A percentile compares a stretch with the other conserved stretches of the same genome.
Conservation (phyloP, 2,888 invertebrate genomes). For the Oscheius sp. region DNA sequence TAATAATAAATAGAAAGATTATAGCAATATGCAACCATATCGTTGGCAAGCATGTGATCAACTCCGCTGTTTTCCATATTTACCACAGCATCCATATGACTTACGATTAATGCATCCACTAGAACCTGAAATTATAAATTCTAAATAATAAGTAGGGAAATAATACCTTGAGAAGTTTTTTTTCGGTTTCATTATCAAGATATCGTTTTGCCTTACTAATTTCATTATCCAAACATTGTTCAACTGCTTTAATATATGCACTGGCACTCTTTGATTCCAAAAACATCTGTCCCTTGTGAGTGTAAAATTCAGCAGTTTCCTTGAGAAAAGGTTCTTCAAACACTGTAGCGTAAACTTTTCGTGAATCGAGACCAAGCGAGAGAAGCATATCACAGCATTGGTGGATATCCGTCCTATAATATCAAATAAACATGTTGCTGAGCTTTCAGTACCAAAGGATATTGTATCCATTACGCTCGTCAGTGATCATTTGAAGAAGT, state of each 20-base stretch:
- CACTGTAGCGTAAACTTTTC: conserved; percentile 96
- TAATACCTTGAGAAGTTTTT: conserved; percentile 84
- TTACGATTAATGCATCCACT: conserved; percentile 96
- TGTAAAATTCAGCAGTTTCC: conserved; percentile 97
- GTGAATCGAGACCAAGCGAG: conserved; percentile 91
- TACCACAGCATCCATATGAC: conserved; percentile 97
- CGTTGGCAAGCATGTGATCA: conserved; percentile 96
- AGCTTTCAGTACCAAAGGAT: conserved; percentile 59
- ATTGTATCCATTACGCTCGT: conserved; percentile 94
- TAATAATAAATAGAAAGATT: neutral
- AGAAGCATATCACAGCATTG: conserved; percentile 99
- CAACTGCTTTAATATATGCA: conserved; percentile 96
- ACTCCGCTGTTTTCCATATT: conserved; percentile 99
- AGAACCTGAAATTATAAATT: conserved; percentile 78
- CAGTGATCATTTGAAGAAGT: conserved; percentile 91
- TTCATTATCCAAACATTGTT: conserved; percentile 95
- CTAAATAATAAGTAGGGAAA: no score
- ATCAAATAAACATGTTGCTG: neutral
- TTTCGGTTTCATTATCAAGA: conserved; percentile 95
- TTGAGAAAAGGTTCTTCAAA: conserved; percentile 95
- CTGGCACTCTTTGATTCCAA: conserved; percentile 97
- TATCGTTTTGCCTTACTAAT: conserved; percentile 96
- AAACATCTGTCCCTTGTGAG: conserved; percentile 91
- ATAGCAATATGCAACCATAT: conserved; percentile 73
- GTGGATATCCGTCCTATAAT: conserved; percentile 87